Base-by-base conservation (phyloP, 1,140 invertebrate species). In the Tribolium castaneum region DNA sequence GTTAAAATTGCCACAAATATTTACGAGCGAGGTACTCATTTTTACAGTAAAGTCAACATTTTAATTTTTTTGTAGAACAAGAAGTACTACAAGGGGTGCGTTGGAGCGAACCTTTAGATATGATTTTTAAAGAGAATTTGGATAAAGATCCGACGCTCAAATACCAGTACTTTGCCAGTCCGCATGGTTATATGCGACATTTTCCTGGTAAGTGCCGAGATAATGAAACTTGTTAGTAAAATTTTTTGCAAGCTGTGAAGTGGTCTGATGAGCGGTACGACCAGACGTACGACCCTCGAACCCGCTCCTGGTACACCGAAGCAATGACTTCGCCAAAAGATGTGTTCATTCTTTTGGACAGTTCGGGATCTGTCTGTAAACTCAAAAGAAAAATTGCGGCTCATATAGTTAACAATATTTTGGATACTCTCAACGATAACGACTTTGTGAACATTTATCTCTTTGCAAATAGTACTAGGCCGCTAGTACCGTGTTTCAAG, bases 391-490 rank as follows among this genome's bases (percentile, higher is more conserved):
- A 97, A 87, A 98, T 99, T 78, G 97, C 98, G 4, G 93, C 94
- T 84, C 96, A 98, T 83, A 96, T 99, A 12, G 95, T 98, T 45
- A 93, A 95, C 72, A 97, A 97, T 81, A 98, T 99, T 78, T 89
- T 99, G 70, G 97, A 99, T 81, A 99, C 99, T 0, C 91, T 99
- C 14, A 97, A 95, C 75, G 97, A 98, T 87, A 98, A 99, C 88
- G 99, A 99, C 88, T 99, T 97, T 88, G 98, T 99, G 79, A 99
- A 99, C 87, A 94, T 99, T 73, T 94, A 98, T 85, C 94, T 92
- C 50, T 97, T 97, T 88, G 92, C 92, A 76, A 92, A 95, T 74
- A 89, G 90, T 52, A 94, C 94, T 1, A 89, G 90, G 80, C 91
- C 94, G 86, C 90, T 97, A 16, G 95, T 97, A 34, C 90, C 91